phyloP scores from a whole-genome alignment of 2,113 vertebrate genomes.

The Rhinolophus ferrumequinum region DNA sequence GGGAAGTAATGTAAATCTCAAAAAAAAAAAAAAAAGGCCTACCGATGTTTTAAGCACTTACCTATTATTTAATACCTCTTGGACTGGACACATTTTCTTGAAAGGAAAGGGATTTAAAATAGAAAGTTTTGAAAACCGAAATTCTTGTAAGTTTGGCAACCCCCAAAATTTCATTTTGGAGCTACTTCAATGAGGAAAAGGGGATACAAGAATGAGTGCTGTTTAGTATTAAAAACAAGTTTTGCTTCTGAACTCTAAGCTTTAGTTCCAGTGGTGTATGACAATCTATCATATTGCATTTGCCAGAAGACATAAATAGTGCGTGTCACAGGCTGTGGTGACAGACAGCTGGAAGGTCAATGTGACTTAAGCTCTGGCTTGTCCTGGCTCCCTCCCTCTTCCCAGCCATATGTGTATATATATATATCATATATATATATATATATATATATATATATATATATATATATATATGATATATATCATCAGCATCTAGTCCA shows the following conservation, averaged over 20 bases:
- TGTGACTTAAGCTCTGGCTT: background rate
- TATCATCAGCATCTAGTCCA: background rate
- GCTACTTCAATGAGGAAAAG: background rate
- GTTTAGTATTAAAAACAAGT: background rate
- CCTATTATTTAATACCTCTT: constrained; percentile 47
- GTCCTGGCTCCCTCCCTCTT: background rate
- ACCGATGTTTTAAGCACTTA: constrained; percentile 13
- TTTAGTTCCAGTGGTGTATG: background rate
- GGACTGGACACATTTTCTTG: constrained; percentile 32
- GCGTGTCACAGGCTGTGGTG: background rate
- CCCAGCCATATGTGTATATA: background rate
- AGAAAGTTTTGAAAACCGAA: constrained; percentile 33
- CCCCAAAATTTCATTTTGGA: constrained; percentile 8
- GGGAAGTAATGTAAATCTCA: constrained; percentile 35
- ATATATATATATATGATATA: no score
- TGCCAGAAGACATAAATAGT: background rate
- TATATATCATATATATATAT: no score
- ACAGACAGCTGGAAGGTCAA: background rate
- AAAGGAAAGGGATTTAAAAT: constrained; percentile 42
- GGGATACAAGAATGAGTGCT: background rate
- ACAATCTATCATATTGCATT: background rate
- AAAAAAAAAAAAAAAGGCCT: background rate
- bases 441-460: no score
- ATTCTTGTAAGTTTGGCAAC: constrained; percentile 23
- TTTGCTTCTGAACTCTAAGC: background rate